Evolutionary conservation across 2,113 vertebrate genomes (phyloP), one percentile per base, ranked within the genome.

Genomic region (Hemicordylus capensis): DNA sequence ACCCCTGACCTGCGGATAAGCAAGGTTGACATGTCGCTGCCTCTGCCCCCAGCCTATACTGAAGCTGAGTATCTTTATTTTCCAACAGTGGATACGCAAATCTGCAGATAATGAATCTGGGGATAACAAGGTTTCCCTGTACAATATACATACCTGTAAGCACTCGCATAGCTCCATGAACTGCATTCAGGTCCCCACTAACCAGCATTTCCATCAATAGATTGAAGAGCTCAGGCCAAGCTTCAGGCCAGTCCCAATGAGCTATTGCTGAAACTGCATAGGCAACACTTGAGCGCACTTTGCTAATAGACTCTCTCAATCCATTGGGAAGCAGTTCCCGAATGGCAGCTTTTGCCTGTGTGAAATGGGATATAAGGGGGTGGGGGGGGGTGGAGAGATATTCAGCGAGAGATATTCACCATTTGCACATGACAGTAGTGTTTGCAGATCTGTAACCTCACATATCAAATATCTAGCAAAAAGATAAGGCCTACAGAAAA

Each of bases 201-300:
- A 99, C 97, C 95, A 99, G 95, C 98, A 99, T 99, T 91, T 98
- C 98, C 99, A 99, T 99, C 85, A 99, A 97, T 48, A 99, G 96
- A 70, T 93, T 98, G 95, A 99, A 99, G 46, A 99, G 98, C 90
- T 98, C 97, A 0, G 99, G 99, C 99, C 99, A 99, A 76, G 98
- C 99, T 88, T 99, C 99, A 0, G 99, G 99, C 99, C 99, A 99
- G 95, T 99, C 99, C 99, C 99, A 99, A 88, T 99, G 98, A 12
- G 98, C 99, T 22, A 99, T 98, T 72, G 98, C 99, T 0, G 99
- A 99, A 76, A 99, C 97, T 0, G 99, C 99, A n/a, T 99, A 99
- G 0, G 99, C 99, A 2, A 99, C 98, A 3, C 98, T 99, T 2
- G 99, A 99, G 84, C 99, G 98, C 51, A 99, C 99, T 93, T 99